phyloP scores from a whole-genome alignment of 2,888 invertebrate species.

The Lobophora halterata region DNA sequence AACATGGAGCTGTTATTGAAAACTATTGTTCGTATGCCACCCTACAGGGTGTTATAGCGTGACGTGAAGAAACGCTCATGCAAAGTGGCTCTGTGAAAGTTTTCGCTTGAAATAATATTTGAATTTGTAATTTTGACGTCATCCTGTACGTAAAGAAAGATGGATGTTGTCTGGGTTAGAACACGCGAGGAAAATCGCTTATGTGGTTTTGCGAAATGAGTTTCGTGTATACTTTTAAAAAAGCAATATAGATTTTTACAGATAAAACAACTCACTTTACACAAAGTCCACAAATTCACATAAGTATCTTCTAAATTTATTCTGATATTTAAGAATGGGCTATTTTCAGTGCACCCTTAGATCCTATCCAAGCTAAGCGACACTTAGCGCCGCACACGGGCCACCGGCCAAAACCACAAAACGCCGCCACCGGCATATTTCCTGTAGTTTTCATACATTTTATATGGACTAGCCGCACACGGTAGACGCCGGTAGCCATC shows the following conservation, averaged over 20 bases:
- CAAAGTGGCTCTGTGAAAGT: constrained; percentile 68
- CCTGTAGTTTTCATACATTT: too few species aligned
- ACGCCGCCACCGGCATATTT: too few species aligned
- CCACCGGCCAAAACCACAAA: too few species aligned
- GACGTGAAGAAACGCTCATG: constrained; percentile 65
- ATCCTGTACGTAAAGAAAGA: constrained; percentile 49
- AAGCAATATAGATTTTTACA: too few species aligned
- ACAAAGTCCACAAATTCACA: constrained; percentile 6
- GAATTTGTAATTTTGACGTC: constrained; percentile 68
- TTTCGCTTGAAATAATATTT: constrained; percentile 71
- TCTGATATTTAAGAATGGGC: too few species aligned
- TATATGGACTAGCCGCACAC: too few species aligned
- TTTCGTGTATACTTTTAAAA: too few species aligned
- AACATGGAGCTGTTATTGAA: constrained; percentile 38
- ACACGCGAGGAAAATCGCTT: constrained; percentile 39
- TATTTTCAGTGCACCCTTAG: too few species aligned
- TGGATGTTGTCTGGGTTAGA: constrained; percentile 57
- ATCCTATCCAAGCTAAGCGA: too few species aligned
- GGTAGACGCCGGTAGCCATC: too few species aligned
- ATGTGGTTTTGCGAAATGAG: constrained; percentile 23
- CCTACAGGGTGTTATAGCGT: constrained; percentile 46
- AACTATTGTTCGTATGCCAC: constrained; percentile 40
- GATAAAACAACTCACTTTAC: neutral
- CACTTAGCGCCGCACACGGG: too few species aligned
- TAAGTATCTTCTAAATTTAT: too few species aligned